Conservation (phyloP, 2,888 invertebrate genomes). For the Nomada fucata region DNA sequence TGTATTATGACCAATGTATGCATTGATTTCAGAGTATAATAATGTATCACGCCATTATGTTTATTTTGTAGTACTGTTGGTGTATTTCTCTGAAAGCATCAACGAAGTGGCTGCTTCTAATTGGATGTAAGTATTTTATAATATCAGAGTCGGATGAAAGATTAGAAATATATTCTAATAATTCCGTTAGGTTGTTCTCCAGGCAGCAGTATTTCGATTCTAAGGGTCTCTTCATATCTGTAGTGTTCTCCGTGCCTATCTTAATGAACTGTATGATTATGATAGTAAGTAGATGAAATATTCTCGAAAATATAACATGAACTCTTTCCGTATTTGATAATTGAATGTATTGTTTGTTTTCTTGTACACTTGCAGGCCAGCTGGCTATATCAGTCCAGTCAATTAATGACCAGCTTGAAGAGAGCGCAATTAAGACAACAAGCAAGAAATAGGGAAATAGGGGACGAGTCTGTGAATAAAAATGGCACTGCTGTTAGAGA, state of each 20-base stretch:
- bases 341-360: background rate
- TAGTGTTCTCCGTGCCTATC: slow-evolving; percentile 96
- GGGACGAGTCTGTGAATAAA: slow-evolving; percentile 66
- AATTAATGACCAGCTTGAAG: slow-evolving; percentile 93
- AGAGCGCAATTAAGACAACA: slow-evolving; percentile 91
- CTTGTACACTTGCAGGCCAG: slow-evolving; percentile 87
- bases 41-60: background rate
- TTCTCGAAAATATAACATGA: background rate
- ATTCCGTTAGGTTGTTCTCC: slow-evolving; percentile 89
- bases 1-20: background rate
- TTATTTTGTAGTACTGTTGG: slow-evolving; percentile 89
- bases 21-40: background rate
- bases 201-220: slow-evolving; percentile 97
- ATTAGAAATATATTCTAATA: no score
- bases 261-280: slow-evolving; percentile 96
- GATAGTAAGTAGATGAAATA: slow-evolving; percentile 90
- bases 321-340: background rate
- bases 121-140: slow-evolving; percentile 87
- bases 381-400: slow-evolving; percentile 95
- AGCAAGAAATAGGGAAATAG: slow-evolving; percentile 84
- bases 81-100: slow-evolving; percentile 95
- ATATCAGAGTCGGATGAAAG: background rate
- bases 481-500: slow-evolving; percentile 50
- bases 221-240: slow-evolving; percentile 96
- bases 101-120: slow-evolving; percentile 95